A percentile compares a stretch with the other conserved stretches of the same genome.
These are phyloP conservation scores for Chrysopilus asiliformis DNA, from an alignment of 2,888 invertebrate species.

Conservation along the genomic window DNA sequence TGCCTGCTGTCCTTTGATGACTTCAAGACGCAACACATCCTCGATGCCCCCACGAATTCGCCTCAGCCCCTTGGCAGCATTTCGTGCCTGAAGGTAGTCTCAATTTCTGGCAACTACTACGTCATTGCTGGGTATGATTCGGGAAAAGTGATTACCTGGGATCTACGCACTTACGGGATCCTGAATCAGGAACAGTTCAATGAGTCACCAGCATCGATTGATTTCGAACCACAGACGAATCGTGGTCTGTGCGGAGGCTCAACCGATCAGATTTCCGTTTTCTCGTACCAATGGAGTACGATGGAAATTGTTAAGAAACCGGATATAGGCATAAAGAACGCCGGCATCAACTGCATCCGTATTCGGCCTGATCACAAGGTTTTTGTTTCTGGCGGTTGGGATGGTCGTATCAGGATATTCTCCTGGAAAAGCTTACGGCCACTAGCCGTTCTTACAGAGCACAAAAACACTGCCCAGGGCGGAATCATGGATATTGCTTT, in stretches of 20 bases:
- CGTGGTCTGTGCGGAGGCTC: conserved; percentile 50
- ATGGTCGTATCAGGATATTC: conserved; percentile 58
- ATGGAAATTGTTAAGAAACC: conserved; percentile 42
- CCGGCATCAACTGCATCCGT: conserved; percentile 55
- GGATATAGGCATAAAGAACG: conserved; percentile 54
- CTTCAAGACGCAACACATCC: conserved; percentile 24
- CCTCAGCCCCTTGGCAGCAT: conserved; percentile 39
- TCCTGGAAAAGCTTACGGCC: conserved; percentile 64
- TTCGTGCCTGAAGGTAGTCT: conserved; percentile 43
- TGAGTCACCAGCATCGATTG: conserved; percentile 56
- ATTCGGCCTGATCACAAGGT: conserved; percentile 58
- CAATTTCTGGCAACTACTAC: conserved; percentile 37
- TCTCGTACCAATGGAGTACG: conserved; percentile 28
- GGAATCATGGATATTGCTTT: conserved; percentile 61
- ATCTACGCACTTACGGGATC: conserved; percentile 45
- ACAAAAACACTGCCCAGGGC: conserved; percentile 51
- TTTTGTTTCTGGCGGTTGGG: conserved; percentile 63
- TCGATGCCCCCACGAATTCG: neutral
- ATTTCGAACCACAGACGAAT: conserved; percentile 51
- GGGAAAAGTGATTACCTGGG: conserved; percentile 59
- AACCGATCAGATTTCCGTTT: conserved; percentile 26
- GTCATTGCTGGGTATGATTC: conserved; percentile 60
- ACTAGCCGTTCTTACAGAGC: conserved; percentile 59
- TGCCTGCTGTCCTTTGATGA: conserved; percentile 32
- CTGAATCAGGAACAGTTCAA: conserved; percentile 33